Conservation (phyloP, 2,797 vertebrate genomes). For the Characodon lateralis region DNA sequence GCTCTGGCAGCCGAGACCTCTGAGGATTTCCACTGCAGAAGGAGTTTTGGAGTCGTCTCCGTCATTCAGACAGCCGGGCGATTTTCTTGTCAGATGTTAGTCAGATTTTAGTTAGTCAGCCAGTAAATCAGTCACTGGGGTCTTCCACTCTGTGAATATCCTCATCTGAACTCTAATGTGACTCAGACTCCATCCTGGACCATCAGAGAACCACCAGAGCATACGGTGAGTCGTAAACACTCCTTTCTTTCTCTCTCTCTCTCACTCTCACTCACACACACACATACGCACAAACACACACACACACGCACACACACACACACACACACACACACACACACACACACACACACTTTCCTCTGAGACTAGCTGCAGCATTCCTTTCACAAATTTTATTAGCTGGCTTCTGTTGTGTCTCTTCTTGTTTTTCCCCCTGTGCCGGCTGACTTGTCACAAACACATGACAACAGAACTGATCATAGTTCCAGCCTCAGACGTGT, state of each 20-base stretch:
- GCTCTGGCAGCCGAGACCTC: slow-evolving; percentile 32
- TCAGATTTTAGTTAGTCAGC: slow-evolving; percentile 49
- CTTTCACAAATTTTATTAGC: slow-evolving; percentile 19
- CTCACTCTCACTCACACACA: too few species aligned
- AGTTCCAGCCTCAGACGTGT: slow-evolving; percentile 27
- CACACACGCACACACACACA: too few species aligned
- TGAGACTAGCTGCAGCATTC: slow-evolving; percentile 14
- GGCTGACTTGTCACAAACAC: slow-evolving; percentile 35
- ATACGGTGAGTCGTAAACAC: slow-evolving; percentile 71
- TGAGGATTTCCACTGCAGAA: slow-evolving; percentile 49
- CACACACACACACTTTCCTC: slow-evolving; percentile 8
- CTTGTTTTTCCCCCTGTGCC: slow-evolving; percentile 10
- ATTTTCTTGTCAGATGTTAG: slow-evolving; percentile 48
- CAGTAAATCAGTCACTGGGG: slow-evolving; percentile 36
- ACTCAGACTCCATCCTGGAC: slow-evolving; percentile 50
- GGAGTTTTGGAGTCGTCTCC: slow-evolving; percentile 61
- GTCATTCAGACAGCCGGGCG: slow-evolving; percentile 23
- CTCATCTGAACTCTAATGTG: slow-evolving; percentile 70
- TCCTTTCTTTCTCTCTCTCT: slow-evolving; percentile 26
- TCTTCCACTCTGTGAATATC: slow-evolving; percentile 60
- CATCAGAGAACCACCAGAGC: slow-evolving; percentile 57
- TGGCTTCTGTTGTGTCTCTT: slow-evolving; percentile 21
- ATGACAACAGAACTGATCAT: slow-evolving; percentile 43
- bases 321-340: not conserved
- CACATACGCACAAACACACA: not conserved